Percentiles rank a stretch among this genome's conserved stretches.
These are phyloP conservation scores for Tetrao urogallus DNA, from an alignment of 2,113 vertebrate species.

Conservation along the genomic window DNA sequence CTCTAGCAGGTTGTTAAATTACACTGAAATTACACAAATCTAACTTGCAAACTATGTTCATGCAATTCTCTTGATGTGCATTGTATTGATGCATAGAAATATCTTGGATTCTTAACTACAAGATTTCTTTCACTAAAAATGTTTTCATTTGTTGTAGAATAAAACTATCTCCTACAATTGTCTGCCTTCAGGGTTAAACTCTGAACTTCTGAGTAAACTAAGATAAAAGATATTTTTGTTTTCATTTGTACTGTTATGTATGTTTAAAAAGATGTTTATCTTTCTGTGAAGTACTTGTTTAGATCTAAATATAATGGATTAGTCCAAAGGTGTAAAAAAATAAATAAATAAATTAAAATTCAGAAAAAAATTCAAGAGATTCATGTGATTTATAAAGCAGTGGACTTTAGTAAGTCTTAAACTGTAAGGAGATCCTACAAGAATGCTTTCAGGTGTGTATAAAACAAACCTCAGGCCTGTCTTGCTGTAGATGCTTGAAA, in stretches of 20 bases:
- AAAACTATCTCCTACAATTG: neutral
- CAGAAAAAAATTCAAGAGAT: neutral
- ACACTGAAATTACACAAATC: neutral
- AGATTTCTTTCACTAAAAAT: neutral
- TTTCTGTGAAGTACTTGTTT: neutral
- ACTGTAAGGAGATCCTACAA: neutral
- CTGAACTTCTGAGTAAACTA: neutral
- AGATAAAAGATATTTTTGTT: neutral
- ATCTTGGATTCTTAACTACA: fast-evolving
- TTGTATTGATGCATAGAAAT: neutral
- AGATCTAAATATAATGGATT: neutral
- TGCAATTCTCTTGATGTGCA: neutral
- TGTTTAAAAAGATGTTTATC: neutral
- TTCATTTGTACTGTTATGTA: neutral
- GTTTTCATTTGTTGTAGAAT: neutral
- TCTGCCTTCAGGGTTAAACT: neutral
- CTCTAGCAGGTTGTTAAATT: neutral
- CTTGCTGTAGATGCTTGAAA: neutral
- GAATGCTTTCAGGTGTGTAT: neutral
- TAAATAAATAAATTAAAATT: neutral
- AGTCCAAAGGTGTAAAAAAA: neutral
- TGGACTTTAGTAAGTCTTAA: neutral
- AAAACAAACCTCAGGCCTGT: neutral
- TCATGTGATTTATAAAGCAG: neutral
- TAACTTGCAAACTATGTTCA: neutral